Evolutionary conservation across 2,113 vertebrate genomes (phyloP).

Genomic region (Irena cyanogastra): DNA sequence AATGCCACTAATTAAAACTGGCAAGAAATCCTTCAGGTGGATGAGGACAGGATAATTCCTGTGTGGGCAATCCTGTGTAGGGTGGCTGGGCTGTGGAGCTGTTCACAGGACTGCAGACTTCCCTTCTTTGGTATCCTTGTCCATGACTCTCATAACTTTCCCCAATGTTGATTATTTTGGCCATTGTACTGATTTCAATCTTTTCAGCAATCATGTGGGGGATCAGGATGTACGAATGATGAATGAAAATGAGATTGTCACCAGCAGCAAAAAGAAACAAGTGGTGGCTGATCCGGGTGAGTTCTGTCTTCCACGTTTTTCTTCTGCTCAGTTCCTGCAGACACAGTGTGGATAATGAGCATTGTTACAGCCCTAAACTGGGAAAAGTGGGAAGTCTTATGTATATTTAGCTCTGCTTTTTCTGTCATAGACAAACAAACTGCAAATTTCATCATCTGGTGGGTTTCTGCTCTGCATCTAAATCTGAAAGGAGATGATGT

Average conservation of each 20-base stretch:
- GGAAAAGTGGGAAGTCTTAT: neutral
- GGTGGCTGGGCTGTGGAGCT: neutral
- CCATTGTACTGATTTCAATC: neutral
- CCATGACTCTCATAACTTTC: neutral
- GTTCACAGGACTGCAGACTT: neutral
- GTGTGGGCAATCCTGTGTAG: neutral
- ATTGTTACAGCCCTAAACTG: neutral
- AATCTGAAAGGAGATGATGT: neutral
- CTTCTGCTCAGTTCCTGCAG: neutral
- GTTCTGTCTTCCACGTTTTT: neutral
- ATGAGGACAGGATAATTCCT: neutral
- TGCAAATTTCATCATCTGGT: neutral
- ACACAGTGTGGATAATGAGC: neutral
- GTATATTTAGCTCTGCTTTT: neutral
- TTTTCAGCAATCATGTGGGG: slow-evolving; percentile 81
- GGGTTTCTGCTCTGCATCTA: neutral
- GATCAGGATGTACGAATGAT: slow-evolving; percentile 96
- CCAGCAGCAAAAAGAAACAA: slow-evolving; percentile 80
- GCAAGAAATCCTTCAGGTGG: neutral
- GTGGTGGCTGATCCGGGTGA: slow-evolving; percentile 83
- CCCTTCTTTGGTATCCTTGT: neutral
- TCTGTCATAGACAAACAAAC: neutral
- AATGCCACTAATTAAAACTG: neutral
- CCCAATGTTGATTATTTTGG: neutral
- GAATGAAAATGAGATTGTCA: slow-evolving; percentile 90